phyloP scores from a whole-genome alignment of 2,797 vertebrate species.

The Morelia viridis region DNA sequence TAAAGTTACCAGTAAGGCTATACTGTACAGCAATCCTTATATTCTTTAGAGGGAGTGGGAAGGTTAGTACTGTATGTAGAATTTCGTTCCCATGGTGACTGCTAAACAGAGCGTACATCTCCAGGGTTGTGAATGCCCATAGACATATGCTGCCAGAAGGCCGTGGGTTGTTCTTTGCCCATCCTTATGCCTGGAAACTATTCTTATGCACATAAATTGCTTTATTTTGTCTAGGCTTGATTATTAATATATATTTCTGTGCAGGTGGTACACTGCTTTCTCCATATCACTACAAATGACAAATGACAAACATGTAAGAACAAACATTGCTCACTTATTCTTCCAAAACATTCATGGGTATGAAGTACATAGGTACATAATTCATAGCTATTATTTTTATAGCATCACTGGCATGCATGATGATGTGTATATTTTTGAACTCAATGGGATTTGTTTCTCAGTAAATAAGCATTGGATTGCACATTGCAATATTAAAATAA shows the following conservation, averaged over 20 bases:
- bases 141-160: background rate
- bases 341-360: background rate
- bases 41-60: background rate
- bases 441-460: background rate
- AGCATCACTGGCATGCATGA: background rate
- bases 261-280: background rate
- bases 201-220: background rate
- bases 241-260: background rate
- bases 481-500: background rate
- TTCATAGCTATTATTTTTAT: background rate
- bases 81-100: background rate
- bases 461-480: background rate
- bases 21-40: background rate
- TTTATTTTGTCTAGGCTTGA: background rate
- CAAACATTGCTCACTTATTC: background rate
- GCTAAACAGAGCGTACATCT: background rate
- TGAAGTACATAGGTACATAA: background rate
- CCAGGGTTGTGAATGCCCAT: background rate
- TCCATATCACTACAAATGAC: background rate
- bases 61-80: background rate
- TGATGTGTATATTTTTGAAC: background rate
- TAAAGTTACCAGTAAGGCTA: background rate
- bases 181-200: background rate
- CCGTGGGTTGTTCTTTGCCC: background rate
- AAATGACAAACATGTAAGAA: background rate